Percentiles rank a stretch among this genome's conserved stretches.
Evolutionary conservation across 2,888 invertebrate species (phyloP).

Genomic region (Leucoptera coffeella): DNA sequence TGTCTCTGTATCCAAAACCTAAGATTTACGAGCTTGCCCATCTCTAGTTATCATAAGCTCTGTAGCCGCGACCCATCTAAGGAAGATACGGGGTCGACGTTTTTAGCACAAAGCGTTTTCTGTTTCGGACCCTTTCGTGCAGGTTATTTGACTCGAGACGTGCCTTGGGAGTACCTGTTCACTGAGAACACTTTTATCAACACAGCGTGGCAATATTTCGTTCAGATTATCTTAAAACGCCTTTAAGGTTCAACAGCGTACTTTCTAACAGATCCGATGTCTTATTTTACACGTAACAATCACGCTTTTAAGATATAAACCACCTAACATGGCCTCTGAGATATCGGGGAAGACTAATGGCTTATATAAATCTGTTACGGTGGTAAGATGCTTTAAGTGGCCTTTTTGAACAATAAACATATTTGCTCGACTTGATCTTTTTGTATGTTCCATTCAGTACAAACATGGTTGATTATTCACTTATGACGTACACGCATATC

Average conservation of each 20-base stretch:
- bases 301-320: conserved; percentile 19
- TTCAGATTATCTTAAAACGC: conserved; percentile 35
- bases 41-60: conserved; percentile 14
- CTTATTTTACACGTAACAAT: conserved; percentile 38
- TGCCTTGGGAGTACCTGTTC: conserved; percentile 35
- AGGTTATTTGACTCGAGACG: conserved; percentile 41
- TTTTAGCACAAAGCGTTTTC: conserved; percentile 50
- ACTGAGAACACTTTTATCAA: conserved; percentile 33
- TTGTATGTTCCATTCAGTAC: too few relatives aligned
- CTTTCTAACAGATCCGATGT: conserved; percentile 25
- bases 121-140: conserved; percentile 40
- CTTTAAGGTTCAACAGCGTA: conserved; percentile 26
- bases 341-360: conserved; percentile 2
- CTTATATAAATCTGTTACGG: conserved; percentile 14
- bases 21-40: too few relatives aligned
- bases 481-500: too few relatives aligned
- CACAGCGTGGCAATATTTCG: conserved; percentile 29
- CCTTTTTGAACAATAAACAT: too few relatives aligned
- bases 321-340: conserved; percentile 1
- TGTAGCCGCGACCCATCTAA: conserved; percentile 35
- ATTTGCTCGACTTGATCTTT: too few relatives aligned
- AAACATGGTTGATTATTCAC: too few relatives aligned
- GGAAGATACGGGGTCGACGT: conserved; percentile 47
- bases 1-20: too few relatives aligned
- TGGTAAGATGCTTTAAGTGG: conserved; percentile 27